Evolutionary conservation across 2,797 vertebrate species (phyloP), one percentile per base, ranked within the genome.

Genomic region (Atherinosoma microstoma): DNA sequence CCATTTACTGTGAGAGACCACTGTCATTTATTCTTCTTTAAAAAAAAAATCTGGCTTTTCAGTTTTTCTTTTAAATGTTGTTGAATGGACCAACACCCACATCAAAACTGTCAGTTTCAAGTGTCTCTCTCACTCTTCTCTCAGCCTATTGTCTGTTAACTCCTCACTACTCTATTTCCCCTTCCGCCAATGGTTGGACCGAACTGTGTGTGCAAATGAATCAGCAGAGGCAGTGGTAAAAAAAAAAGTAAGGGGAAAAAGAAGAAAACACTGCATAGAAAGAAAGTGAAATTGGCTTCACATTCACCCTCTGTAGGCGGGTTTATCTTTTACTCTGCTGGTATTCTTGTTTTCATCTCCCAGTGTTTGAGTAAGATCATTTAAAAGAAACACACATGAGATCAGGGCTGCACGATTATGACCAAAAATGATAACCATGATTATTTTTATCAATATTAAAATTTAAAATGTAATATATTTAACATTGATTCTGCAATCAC

Each of bases 61-160:
- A 22, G 36, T 66, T 84, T 53, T 12, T 58, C 49, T 84, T 79
- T 80, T 58, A 63, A 49, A 42, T 20, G 35, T 18, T 72, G 61
- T 65, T 88, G 70, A 88, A 77, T 82, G 83, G 76, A 85, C 70
- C 0, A 61, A 83, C 88, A 70, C 81, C 84, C 80, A 89, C 85
- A 77, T 65, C 70, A 58, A 81, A 83, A 82, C 82, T 70, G 83
- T 70, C 83, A 76, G 62, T 73, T 73, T 77, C 54, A 78, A 82
- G 70, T 64, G 75, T 83, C 80, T 87, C 84, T 82, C 80, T 81
- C 80, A 71, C 66, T 82, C 56, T 75, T 84, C 75, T 87, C 70
- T 79, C 75, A 75, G 72, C 30, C 64, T 62, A 68, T 69, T 76
- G 79, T 76, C 74, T 78, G 82, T 58, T 81, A 78, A 62, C 40